Base-by-base conservation (phyloP, 2,888 invertebrate genomes). In the Bedellia somnulentella region DNA sequence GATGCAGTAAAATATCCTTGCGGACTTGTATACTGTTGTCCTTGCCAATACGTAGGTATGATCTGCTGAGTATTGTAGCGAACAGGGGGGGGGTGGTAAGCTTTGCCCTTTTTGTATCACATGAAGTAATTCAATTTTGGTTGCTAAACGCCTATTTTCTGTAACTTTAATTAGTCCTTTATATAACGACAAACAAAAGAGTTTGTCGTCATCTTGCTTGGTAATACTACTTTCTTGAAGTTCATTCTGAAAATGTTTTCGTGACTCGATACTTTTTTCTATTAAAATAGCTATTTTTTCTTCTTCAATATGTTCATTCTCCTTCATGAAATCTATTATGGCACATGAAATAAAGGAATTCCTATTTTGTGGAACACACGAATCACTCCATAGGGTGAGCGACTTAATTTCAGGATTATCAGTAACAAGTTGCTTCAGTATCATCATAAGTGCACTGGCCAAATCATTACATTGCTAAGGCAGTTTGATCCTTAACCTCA, bases 91-190 rank as follows among this genome's bases (percentile, higher is more conserved):
- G n/a, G 15, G 14, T 34, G 41, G 40, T 39, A 43, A 41, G 18
- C 25, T 37, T 38, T 46, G 44, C 22, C 35, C 41, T 39, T 31
- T 31, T 43, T 41, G 37, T 37, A 43, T 35, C 33, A 41, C 42
- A 31, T 47, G 35, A 27, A 44, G 36, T 33, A 46, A 44, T 39
- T 46, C 43, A 42, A 45, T 45, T 45, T 46, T 48, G 23, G 42
- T 39, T 34, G 38, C 35, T 35, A 46, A 38, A 35, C 44, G 39
- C 32, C 31, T 37, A 38, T 44, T 37, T 37, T 46, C 44, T 37
- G 45, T 44, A 32, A 45, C 42, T 44, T 48, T 45, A 35, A 31
- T 41, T 14, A 43, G 34, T 37, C 44, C 44, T 37, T 44, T 44
- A 32, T 41, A 35, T 34, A 43, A 41, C 27, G 44, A 46, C 35